Conservation (phyloP, 2,888 invertebrate species). For the Drosophila meridionalis region DNA sequence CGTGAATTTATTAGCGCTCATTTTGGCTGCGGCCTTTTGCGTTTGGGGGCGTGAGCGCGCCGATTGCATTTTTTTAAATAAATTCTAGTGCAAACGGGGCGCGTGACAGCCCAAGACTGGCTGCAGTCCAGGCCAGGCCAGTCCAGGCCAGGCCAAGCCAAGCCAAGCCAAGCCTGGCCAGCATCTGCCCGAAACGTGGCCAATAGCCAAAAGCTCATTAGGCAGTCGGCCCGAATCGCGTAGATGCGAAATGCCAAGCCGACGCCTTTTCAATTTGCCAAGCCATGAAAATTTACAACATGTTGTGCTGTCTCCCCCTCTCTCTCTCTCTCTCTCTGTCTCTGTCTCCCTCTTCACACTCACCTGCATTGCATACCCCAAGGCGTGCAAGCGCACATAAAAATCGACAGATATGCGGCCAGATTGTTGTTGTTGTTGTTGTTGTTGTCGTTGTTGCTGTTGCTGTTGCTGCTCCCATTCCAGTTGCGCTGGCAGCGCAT, state of each 20-base stretch:
- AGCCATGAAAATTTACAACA: constrained; percentile 71
- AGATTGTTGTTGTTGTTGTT: constrained; percentile 46
- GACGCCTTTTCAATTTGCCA: constrained; percentile 80
- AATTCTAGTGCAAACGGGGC: constrained; percentile 81
- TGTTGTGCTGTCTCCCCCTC: constrained; percentile 18
- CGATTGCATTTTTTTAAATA: constrained; percentile 79
- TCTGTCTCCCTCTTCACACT: constrained; percentile 18
- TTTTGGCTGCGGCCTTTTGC: constrained; percentile 42
- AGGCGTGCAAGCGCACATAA: constrained; percentile 83
- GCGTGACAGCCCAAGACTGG: constrained; percentile 63
- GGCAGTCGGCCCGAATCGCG: constrained; percentile 56
- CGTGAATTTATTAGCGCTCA: constrained; percentile 80
- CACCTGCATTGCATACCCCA: constrained; percentile 78
- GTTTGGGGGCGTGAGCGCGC: constrained; percentile 72
- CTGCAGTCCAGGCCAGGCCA: neutral
- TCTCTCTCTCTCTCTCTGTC: neutral
- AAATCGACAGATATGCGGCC: constrained; percentile 79
- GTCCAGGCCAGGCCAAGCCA: neutral
- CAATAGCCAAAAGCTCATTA: constrained; percentile 69
- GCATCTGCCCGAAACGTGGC: constrained; percentile 24
- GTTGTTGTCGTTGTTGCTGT: constrained; percentile 28
- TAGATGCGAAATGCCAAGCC: constrained; percentile 73
- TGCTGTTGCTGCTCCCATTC: constrained; percentile 36
- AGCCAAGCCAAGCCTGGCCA: neutral
- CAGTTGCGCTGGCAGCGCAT: constrained; percentile 59